phyloP scores from a whole-genome alignment of 1,140 invertebrate species.

The Drosophila malerkotliana region DNA sequence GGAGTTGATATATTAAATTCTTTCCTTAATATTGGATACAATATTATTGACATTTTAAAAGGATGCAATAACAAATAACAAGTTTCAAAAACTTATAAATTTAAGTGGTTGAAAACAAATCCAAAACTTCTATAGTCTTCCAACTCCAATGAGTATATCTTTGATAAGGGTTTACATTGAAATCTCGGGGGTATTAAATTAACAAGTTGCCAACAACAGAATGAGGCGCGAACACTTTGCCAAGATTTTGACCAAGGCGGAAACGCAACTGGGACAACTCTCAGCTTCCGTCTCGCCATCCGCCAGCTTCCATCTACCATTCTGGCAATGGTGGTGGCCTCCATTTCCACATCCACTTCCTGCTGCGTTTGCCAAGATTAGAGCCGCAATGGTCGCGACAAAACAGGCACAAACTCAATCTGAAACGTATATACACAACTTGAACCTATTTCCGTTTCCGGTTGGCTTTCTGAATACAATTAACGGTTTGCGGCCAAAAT shows the following conservation, averaged over 20 bases:
- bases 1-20: too few relatives aligned
- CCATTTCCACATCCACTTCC: constrained; percentile 25
- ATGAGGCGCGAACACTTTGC: constrained; percentile 33
- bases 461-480: constrained; percentile 72
- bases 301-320: not conserved
- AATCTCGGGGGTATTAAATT: constrained; percentile 37
- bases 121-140: not conserved
- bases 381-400: constrained; percentile 54
- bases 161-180: constrained; percentile 18
- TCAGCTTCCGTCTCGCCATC: constrained; percentile 28
- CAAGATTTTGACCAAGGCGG: constrained; percentile 56
- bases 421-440: constrained; percentile 45
- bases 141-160: not conserved
- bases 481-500: constrained; percentile 54
- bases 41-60: not conserved
- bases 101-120: not conserved
- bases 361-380: constrained; percentile 71
- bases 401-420: constrained; percentile 26
- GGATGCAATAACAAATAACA: not conserved
- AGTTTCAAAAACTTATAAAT: not conserved
- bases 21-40: too few relatives aligned
- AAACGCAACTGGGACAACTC: constrained; percentile 58
- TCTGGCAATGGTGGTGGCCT: constrained; percentile 34
- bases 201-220: constrained; percentile 60
- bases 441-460: constrained; percentile 77